Percentiles rank a stretch among this genome's conserved stretches.
phyloP scores from a whole-genome alignment of 2,113 vertebrate species.

The Paramormyrops kingsleyae region DNA sequence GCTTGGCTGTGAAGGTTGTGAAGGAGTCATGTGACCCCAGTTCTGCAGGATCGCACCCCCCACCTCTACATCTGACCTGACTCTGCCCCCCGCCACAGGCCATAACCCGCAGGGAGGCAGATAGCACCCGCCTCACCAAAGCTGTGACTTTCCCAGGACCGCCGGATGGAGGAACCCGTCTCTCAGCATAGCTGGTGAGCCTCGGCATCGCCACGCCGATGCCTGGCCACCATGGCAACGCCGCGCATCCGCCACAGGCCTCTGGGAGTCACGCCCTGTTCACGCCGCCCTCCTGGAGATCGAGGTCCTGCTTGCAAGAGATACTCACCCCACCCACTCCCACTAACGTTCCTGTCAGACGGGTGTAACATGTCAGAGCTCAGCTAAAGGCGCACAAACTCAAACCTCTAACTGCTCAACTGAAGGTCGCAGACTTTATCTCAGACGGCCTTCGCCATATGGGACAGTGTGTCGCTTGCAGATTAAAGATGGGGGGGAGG shows the following conservation, averaged over 20 bases:
- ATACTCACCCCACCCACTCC: not conserved
- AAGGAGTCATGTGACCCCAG: not conserved
- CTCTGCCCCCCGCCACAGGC: not conserved
- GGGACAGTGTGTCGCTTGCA: not conserved
- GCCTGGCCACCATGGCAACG: not conserved
- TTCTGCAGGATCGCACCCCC: not conserved
- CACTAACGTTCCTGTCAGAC: not conserved
- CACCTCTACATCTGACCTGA: not conserved
- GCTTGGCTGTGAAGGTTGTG: not conserved
- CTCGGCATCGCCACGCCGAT: not conserved
- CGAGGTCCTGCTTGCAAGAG: not conserved
- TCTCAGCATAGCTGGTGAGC: not conserved
- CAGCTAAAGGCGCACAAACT: not conserved
- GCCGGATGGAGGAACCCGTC: not conserved
- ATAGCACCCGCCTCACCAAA: not conserved
- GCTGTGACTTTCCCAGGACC: not conserved
- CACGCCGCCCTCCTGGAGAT: not conserved
- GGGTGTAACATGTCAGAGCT: not conserved
- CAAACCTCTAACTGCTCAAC: not conserved
- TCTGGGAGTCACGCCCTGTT: conserved; percentile 17
- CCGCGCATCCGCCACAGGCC: not conserved
- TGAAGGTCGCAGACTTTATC: conserved; percentile 5
- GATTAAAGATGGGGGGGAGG: not conserved
- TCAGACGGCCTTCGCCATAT: not conserved
- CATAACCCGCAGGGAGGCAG: not conserved